Base-by-base conservation (phyloP, 2,113 vertebrate species). In the Lophura nycthemera region DNA sequence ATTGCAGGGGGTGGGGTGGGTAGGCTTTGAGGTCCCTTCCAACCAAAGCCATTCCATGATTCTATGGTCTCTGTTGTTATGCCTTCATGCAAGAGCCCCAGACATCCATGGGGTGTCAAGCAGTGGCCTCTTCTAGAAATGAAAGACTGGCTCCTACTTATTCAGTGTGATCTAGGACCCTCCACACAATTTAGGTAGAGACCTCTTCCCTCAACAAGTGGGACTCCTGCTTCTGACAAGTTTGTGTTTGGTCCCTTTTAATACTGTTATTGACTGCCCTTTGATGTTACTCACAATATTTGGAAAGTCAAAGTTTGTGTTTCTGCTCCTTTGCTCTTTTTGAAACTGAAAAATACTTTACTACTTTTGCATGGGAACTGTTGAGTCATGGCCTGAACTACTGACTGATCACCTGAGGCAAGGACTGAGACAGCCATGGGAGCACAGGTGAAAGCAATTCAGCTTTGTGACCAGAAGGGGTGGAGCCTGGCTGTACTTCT, bases 281-380 rank as follows among this genome's bases (percentile, higher is more conserved):
- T 92, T 91, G 78, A 95, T 82, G 78, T 84, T 91, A 57, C 30
- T 69, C 54, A 85, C 0, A 0, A 32, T 81, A 64, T 66, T 87
- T 91, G n/a, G 43, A 82, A 87, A 95, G 47, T 73, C n/a, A 17
- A 13, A 0, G 0, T 87, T 89, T 75, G 25, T 87, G 70, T 92
- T 95, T 89, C 91, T 91, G 47, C 30, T 93, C 20, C 63, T 89
- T 84, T 76, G 52, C 52, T 69, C 38, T 86, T 65, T 72, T 43
- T 87, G 48, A 48, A 94, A 87, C 78, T 61, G 34, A 91, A 84
- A 92, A 52, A 65, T 19, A 4, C 60, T 93, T 72, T 57, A 82
- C 63, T 29, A 32, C 48, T 79, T 11, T 69, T 92, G 57, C 22
- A 22, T 22, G 20, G 47, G 21, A 48, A 48, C 47, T 48, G 47